Evolutionary conservation across 2,797 vertebrate genomes (phyloP).

Genomic region (Clarias laeviceps): DNA sequence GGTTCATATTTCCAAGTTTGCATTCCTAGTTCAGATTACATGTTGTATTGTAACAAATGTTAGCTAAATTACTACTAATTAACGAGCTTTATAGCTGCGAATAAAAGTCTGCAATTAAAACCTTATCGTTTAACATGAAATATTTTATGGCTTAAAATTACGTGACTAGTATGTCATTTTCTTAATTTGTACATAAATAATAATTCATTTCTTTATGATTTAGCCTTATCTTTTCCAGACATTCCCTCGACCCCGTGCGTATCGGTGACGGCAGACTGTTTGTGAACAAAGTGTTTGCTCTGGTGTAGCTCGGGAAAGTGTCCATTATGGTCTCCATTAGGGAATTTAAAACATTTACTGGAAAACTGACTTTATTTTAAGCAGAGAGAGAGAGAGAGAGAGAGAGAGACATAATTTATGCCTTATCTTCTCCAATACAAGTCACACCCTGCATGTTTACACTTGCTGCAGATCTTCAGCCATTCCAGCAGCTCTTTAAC

Average conservation of each 20-base stretch:
- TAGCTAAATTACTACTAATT: neutral
- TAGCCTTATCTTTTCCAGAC: conserved; percentile 2
- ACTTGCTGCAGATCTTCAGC: conserved; percentile 46
- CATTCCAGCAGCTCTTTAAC: conserved; percentile 41
- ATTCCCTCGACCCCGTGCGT: neutral
- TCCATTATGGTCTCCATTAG: conserved; percentile 6
- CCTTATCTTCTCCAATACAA: conserved; percentile 45
- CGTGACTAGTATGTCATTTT: neutral
- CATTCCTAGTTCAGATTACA: neutral
- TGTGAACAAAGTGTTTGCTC: conserved; percentile 13
- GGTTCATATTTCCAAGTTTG: neutral
- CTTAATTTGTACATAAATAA: neutral
- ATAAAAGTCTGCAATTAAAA: neutral
- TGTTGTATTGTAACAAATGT: neutral
- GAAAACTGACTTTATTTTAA: conserved; percentile 21
- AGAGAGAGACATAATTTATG: neutral
- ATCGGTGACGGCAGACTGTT: neutral
- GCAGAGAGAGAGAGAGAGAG: neutral
- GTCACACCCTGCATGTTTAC: conserved; percentile 56
- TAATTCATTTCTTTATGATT: neutral
- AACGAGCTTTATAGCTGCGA: neutral
- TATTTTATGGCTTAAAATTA: neutral
- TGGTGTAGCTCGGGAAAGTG: neutral
- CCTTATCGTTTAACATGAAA: neutral
- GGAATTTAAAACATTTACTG: conserved; percentile 24